Evolutionary conservation across 2,113 vertebrate species (phyloP).

Genomic region (Ahaetulla prasina): DNA sequence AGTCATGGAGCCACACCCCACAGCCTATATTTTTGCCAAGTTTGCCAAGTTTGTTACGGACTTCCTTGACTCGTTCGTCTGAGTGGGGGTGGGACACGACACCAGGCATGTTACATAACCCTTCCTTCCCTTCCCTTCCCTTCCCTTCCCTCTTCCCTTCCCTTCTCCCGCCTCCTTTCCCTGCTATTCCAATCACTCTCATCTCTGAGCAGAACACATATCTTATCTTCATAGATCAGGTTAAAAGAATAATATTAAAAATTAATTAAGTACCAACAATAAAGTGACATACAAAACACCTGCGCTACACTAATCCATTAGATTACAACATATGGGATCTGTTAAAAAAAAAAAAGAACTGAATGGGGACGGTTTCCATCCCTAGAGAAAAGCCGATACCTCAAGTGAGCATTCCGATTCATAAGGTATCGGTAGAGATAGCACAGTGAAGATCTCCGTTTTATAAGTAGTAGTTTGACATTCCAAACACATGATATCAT

Average conservation of each 20-base stretch:
- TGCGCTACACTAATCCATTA: not conserved
- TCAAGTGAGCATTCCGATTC: conserved; percentile 72
- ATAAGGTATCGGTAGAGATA: conserved; percentile 79
- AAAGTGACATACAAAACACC: not conserved
- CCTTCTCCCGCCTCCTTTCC: not conserved
- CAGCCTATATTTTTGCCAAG: no score
- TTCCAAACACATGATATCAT: conserved; percentile 67
- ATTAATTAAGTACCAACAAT: not conserved
- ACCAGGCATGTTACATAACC: no score
- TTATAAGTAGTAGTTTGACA: conserved; percentile 69
- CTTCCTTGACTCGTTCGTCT: no score
- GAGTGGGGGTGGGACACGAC: no score
- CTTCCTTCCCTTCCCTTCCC: no score
- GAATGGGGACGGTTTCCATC: not conserved
- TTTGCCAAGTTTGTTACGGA: no score
- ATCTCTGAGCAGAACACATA: not conserved
- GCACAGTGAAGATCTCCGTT: conserved; percentile 74
- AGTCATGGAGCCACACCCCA: no score
- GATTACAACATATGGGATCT: no score
- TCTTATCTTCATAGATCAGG: not conserved
- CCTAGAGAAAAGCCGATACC: conserved; percentile 53
- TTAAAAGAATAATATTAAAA: not conserved
- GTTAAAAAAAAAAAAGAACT: not conserved
- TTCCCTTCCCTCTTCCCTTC: not conserved
- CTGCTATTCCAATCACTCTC: not conserved